Conservation (phyloP, 2,113 vertebrate genomes). For the Calonectris borealis region DNA sequence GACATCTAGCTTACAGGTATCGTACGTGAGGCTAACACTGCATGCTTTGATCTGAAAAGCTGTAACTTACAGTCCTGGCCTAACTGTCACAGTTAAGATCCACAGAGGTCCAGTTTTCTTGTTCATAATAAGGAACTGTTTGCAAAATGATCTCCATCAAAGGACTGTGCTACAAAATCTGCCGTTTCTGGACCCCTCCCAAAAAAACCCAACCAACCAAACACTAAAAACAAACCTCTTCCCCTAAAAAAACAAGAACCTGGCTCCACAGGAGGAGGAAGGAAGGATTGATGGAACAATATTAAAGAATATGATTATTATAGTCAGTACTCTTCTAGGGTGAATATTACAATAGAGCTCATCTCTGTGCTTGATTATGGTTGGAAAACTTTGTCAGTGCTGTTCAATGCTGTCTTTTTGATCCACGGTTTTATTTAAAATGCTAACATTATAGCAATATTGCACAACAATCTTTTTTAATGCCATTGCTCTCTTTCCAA, state of each 20-base stretch:
- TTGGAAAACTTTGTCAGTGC: neutral
- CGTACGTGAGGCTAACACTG: neutral
- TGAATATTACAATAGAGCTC: neutral
- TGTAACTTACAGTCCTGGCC: neutral
- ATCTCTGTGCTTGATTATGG: neutral
- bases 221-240: neutral
- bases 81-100: neutral
- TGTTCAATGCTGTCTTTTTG: neutral
- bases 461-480: neutral
- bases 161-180: neutral
- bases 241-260: neutral
- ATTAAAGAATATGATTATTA: neutral
- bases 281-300: neutral
- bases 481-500: neutral
- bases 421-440: neutral
- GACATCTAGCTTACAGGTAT: neutral
- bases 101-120: neutral
- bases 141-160: neutral
- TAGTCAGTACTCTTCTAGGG: neutral
- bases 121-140: neutral
- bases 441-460: neutral
- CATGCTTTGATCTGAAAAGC: neutral
- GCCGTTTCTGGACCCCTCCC: neutral
- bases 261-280: neutral
- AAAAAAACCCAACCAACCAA: neutral